phyloP scores from a whole-genome alignment of 2,888 invertebrate genomes.

The Apamea anceps region DNA sequence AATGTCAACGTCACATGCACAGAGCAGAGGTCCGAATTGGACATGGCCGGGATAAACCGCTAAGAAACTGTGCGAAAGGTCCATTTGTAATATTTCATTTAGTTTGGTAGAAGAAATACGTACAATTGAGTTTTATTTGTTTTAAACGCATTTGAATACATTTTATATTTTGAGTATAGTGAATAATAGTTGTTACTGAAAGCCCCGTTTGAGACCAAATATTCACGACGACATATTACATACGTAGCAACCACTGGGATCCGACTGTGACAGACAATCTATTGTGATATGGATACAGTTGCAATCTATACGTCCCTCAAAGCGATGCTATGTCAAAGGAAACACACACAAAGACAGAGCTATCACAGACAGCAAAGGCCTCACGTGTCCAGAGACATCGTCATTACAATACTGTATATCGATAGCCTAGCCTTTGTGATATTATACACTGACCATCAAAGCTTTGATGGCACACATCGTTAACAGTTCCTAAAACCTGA shows the following conservation, averaged over 20 bases:
- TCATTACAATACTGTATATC: not conserved
- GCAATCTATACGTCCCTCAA: not conserved
- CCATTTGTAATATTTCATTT: not conserved
- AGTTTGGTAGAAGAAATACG: not conserved
- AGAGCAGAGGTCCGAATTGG: not conserved
- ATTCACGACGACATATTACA: not conserved
- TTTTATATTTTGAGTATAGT: not conserved
- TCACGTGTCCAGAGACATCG: not conserved
- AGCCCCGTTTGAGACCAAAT: not conserved
- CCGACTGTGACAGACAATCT: not conserved
- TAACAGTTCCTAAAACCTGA: not conserved
- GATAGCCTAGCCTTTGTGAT: not conserved
- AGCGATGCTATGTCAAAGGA: slow-evolving; percentile 4
- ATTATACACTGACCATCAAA: not conserved
- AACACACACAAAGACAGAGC: too few relatives aligned
- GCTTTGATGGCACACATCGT: not conserved
- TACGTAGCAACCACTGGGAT: not conserved
- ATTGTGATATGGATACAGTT: not conserved
- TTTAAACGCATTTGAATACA: not conserved
- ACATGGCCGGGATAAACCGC: not conserved
- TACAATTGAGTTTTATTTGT: not conserved
- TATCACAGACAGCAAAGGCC: not conserved
- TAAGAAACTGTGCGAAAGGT: not conserved
- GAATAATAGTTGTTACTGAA: not conserved
- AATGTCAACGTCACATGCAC: slow-evolving; percentile 1